A percentile compares a stretch with the other conserved stretches of the same genome.
Conservation (phyloP, 1,140 invertebrate genomes). For the Polypedilum pembai region DNA sequence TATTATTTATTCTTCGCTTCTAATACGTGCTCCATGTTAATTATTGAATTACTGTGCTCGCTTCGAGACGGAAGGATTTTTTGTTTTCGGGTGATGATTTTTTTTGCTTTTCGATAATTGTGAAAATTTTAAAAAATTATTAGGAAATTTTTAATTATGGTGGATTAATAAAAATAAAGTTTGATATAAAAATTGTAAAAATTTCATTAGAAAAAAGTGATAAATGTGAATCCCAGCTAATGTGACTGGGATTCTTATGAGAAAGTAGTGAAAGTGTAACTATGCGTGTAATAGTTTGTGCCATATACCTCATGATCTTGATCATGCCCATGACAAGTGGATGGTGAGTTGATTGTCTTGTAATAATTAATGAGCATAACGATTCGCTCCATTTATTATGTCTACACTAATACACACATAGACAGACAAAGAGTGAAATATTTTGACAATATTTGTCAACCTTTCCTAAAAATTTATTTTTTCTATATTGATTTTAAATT, state of each 20-base stretch:
- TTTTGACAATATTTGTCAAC: too few relatives aligned
- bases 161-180: not conserved
- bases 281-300: constrained; percentile 23
- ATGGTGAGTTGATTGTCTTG: not conserved
- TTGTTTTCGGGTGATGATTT: not conserved
- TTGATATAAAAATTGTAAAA: not conserved
- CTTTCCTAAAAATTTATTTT: too few relatives aligned
- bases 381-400: too few relatives aligned
- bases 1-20: constrained; percentile 28
- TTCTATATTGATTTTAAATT: too few relatives aligned
- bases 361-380: too few relatives aligned
- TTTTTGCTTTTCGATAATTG: not conserved
- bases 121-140: not conserved
- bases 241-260: not conserved
- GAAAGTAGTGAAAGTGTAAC: not conserved
- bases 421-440: too few relatives aligned
- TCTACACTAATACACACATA: too few relatives aligned
- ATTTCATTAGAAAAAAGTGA: not conserved
- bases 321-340: constrained; percentile 26
- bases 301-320: not conserved
- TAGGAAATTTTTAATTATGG: not conserved
- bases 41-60: constrained; percentile 26
- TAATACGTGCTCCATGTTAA: constrained; percentile 28
- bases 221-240: constrained; percentile 23
- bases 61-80: constrained; percentile 14